Conservation (phyloP, 2,888 invertebrate species). For the Nycteola revayana region DNA sequence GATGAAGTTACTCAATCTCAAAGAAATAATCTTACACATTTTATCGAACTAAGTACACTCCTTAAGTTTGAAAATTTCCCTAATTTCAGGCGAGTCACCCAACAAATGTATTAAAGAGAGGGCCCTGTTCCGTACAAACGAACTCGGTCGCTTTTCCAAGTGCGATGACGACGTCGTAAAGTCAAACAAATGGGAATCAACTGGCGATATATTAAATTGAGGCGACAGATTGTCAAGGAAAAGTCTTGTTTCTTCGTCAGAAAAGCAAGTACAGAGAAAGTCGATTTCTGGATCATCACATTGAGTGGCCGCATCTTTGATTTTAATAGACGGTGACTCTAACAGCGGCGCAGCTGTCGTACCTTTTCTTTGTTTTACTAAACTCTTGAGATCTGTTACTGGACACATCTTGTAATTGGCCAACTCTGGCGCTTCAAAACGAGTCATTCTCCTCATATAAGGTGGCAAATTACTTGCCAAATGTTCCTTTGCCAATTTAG, state of each 20-base stretch:
- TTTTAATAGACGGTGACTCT: constrained; percentile 32
- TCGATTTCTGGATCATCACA: constrained; percentile 52
- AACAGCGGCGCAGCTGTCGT: constrained; percentile 24
- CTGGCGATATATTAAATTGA: neutral
- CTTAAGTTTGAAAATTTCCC: constrained; percentile 54
- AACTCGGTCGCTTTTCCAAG: constrained; percentile 9
- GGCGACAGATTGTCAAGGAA: neutral
- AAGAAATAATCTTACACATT: neutral
- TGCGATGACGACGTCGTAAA: neutral
- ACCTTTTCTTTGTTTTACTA: constrained; percentile 46
- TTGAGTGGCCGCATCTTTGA: constrained; percentile 46
- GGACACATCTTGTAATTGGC: constrained; percentile 54
- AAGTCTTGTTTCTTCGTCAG: constrained; percentile 30
- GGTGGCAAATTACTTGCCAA: constrained; percentile 54
- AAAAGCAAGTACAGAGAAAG: constrained; percentile 52
- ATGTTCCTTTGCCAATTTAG: constrained; percentile 52
- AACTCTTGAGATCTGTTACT: constrained; percentile 38
- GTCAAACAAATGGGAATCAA: too few species aligned
- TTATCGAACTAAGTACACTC: constrained; percentile 35
- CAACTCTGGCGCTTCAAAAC: constrained; percentile 43
- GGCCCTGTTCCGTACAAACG: constrained; percentile 50
- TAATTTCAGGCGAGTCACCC: constrained; percentile 43
- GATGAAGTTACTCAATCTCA: too few species aligned
- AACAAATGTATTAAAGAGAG: constrained; percentile 46
- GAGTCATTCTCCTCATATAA: constrained; percentile 57